A percentile compares a stretch with the other conserved stretches of the same genome.
phyloP scores from a whole-genome alignment of 2,113 vertebrate species.

The Bothrops jararaca region DNA sequence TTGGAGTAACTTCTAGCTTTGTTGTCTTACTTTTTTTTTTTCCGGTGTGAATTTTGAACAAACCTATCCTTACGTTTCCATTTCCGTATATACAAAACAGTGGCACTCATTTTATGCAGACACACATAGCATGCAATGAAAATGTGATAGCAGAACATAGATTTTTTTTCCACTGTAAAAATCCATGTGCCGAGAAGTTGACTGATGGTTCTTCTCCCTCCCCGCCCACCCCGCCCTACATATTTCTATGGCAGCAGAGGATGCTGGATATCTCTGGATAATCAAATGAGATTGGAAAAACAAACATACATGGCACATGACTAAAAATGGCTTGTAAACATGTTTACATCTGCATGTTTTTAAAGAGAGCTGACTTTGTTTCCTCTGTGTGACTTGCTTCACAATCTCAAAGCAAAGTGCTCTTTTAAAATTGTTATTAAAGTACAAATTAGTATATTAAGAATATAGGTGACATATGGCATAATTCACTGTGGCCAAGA shows the following conservation, averaged over 20 bases:
- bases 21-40: not conserved
- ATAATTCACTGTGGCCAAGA: constrained; percentile 47
- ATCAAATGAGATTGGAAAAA: constrained; percentile 59
- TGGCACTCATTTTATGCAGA: constrained; percentile 43
- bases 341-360: constrained; percentile 52
- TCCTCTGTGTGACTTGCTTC: constrained; percentile 62
- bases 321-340: constrained; percentile 32
- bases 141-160: constrained; percentile 57
- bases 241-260: constrained; percentile 60
- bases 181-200: constrained; percentile 59
- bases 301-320: constrained; percentile 26
- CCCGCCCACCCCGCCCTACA: not conserved
- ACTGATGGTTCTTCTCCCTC: constrained; percentile 31
- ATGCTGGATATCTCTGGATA: constrained; percentile 59
- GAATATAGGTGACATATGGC: constrained; percentile 63
- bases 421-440: constrained; percentile 45
- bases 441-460: constrained; percentile 54
- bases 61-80: constrained; percentile 14
- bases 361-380: constrained; percentile 60
- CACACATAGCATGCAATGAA: constrained; percentile 57
- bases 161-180: constrained; percentile 33
- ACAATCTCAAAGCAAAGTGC: constrained; percentile 52
- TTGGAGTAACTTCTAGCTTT: constrained; percentile 56
- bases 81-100: constrained; percentile 51
- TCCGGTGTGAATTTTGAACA: not conserved